These are phyloP conservation scores for Physeter macrocephalus DNA, from an alignment of 2,113 vertebrate genomes.

Conservation along the genomic window DNA sequence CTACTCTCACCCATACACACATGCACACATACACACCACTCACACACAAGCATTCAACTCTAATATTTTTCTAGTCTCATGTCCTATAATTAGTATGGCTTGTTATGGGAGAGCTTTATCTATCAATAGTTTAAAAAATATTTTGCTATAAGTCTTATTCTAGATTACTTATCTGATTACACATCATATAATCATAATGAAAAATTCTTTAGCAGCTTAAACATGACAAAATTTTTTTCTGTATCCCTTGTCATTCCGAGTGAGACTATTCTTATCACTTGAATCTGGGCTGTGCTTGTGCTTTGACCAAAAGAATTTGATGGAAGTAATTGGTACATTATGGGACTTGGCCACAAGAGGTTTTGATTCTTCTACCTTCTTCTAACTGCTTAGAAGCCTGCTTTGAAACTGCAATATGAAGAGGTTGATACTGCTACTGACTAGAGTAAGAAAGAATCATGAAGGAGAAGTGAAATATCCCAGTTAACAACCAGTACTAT, in stretches of 20 bases:
- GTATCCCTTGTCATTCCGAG: not conserved
- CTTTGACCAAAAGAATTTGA: not conserved
- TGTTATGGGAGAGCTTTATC: not conserved
- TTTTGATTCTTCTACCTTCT: not conserved
- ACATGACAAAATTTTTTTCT: not conserved
- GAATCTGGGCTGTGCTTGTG: not conserved
- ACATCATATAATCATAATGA: not conserved
- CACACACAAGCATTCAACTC: not conserved
- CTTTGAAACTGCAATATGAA: not conserved
- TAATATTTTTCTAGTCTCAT: not conserved
- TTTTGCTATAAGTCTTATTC: not conserved
- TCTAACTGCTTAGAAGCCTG: not conserved
- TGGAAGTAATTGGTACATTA: not conserved
- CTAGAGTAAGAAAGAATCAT: not conserved
- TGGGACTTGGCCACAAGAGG: not conserved
- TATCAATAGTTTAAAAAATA: not conserved
- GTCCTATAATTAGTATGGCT: not conserved
- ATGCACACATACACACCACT: fast-evolving
- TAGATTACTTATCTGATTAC: not conserved
- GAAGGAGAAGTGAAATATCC: not conserved
- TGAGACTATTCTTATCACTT: not conserved
- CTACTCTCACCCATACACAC: not conserved
- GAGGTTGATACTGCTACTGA: not conserved
- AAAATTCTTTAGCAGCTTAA: not conserved
- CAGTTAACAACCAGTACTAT: not conserved